phyloP scores from a whole-genome alignment of 2,113 vertebrate genomes.

The Sialia sialis region DNA sequence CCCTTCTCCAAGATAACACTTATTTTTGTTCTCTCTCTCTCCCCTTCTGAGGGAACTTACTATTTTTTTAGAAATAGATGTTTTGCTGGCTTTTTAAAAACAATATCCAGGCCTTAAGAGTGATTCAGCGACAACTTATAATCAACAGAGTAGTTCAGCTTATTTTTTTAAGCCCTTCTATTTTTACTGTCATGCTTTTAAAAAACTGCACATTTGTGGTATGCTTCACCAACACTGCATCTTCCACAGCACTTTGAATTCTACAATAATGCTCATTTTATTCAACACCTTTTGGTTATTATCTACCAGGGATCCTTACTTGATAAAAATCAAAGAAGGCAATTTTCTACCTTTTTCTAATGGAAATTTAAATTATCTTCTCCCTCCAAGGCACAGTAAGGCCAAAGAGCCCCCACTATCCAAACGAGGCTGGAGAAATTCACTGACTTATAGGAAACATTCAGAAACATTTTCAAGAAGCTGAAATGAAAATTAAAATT shows the following conservation, averaged over 20 bases:
- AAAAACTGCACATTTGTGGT: background rate
- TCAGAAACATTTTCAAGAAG: background rate
- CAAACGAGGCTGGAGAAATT: background rate
- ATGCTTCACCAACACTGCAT: background rate
- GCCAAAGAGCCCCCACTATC: background rate
- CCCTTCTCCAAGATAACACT: background rate
- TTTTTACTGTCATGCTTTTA: background rate
- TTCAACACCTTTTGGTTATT: background rate
- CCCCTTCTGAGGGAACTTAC: background rate
- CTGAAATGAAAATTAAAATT: background rate
- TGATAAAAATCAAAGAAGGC: background rate
- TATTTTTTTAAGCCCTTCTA: background rate
- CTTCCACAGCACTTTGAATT: background rate
- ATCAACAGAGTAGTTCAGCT: background rate
- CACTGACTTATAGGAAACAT: background rate
- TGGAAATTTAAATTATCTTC: background rate
- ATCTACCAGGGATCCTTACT: background rate
- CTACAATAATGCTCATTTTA: background rate
- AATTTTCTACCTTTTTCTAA: background rate
- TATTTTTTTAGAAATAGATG: background rate
- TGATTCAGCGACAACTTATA: slow-evolving; percentile 2
- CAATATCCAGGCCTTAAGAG: background rate
- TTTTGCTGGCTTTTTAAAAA: background rate
- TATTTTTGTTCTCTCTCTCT: background rate
- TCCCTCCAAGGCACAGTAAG: background rate